Percentiles rank a stretch among this genome's conserved stretches.
Conservation (phyloP, 2,113 vertebrate genomes). For the Lipophrys pholis region DNA sequence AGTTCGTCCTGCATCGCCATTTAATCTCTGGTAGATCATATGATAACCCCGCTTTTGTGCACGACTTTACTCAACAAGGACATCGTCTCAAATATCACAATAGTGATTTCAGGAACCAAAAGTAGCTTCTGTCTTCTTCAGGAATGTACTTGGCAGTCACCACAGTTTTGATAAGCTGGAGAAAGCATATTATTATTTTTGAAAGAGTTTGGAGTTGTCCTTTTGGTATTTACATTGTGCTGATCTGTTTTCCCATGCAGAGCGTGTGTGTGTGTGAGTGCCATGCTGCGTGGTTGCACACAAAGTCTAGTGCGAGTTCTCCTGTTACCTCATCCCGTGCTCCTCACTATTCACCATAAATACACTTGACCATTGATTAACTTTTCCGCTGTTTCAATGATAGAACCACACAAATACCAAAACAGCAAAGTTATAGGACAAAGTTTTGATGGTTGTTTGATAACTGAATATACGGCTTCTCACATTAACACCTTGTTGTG, state of each 20-base stretch:
- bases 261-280: conserved; percentile 39
- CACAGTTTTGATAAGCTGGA: conserved; percentile 36
- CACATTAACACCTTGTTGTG: conserved; percentile 64
- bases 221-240: conserved; percentile 38
- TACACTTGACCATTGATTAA: conserved; percentile 65
- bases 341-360: conserved; percentile 64
- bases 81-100: conserved; percentile 50
- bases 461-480: conserved; percentile 56
- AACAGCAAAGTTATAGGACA: not conserved
- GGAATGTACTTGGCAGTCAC: conserved; percentile 37
- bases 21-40: conserved; percentile 63
- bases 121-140: conserved; percentile 34
- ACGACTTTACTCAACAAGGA: conserved; percentile 50
- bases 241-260: conserved; percentile 40
- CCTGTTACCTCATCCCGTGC: conserved; percentile 70
- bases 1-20: conserved; percentile 55
- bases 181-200: conserved; percentile 23
- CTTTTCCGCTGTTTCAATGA: conserved; percentile 44
- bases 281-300: conserved; percentile 65
- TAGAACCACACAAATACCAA: conserved; percentile 65
- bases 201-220: conserved; percentile 30
- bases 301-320: conserved; percentile 74
- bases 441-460: conserved; percentile 58
- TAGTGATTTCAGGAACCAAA: conserved; percentile 31
- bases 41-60: conserved; percentile 59